Percentiles rank a stretch among this genome's conserved stretches.
These are phyloP conservation scores for Nannobrachium achirus DNA, from an alignment of 2,113 vertebrate genomes.

Conservation along the genomic window DNA sequence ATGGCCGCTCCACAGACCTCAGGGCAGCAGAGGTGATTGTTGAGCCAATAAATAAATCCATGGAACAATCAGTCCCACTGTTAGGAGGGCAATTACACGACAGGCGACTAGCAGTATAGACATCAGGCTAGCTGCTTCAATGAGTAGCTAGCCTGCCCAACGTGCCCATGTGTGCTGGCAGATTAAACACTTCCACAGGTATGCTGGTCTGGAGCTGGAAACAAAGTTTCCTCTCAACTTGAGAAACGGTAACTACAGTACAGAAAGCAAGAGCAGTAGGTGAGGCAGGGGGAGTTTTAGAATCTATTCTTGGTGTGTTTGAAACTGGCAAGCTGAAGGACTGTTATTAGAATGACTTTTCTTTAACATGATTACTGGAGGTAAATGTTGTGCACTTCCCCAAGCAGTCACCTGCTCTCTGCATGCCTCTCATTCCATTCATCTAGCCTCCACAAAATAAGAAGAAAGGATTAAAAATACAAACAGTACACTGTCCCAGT, in stretches of 20 bases:
- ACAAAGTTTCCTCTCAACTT: not conserved
- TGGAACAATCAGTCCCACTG: not conserved
- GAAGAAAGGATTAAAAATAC: not conserved
- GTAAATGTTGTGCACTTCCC: not conserved
- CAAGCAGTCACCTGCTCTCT: not conserved
- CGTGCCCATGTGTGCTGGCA: not conserved
- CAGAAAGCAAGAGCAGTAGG: not conserved
- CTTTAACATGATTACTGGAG: not conserved
- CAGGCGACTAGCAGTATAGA: slow-evolving; percentile 3
- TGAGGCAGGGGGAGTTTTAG: not conserved
- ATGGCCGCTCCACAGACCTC: slow-evolving; percentile 9
- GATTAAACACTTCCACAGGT: not conserved
- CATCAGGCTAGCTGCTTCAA: not conserved
- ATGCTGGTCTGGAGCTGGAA: not conserved
- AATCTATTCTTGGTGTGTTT: not conserved
- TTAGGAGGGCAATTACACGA: slow-evolving; percentile 13
- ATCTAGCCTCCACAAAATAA: not conserved
- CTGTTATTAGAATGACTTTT: not conserved
- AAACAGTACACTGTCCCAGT: not conserved
- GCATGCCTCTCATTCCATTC: slow-evolving; percentile 1
- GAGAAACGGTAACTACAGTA: not conserved
- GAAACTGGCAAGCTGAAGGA: not conserved
- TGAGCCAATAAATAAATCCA: slow-evolving; percentile 35
- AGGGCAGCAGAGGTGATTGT: slow-evolving; percentile 38
- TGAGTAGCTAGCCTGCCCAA: too few species aligned